Conservation (phyloP, 1,140 invertebrate genomes). For the Drosophila arizonae region DNA sequence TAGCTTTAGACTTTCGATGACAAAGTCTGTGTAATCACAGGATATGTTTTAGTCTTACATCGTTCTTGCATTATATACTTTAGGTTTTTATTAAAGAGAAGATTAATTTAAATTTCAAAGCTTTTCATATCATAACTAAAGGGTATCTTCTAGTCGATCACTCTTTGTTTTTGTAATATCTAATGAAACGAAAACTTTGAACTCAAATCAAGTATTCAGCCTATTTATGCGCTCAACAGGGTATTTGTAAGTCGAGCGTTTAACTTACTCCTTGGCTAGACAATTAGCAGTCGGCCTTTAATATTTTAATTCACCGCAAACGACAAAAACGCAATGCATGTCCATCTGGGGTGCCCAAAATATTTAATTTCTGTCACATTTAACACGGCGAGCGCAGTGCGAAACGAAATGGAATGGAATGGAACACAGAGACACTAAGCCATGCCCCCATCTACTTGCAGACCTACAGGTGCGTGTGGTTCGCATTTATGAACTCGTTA, state of each 20-base stretch:
- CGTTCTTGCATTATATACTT: too few relatives aligned
- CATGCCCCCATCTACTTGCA: not conserved
- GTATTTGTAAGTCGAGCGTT: not conserved
- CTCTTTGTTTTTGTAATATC: too few relatives aligned
- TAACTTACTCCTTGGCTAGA: not conserved
- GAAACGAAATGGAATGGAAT: conserved; percentile 1
- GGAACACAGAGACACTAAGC: not conserved
- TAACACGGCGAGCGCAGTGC: conserved; percentile 7
- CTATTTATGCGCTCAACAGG: not conserved
- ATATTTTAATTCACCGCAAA: conserved; percentile 70
- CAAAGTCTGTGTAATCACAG: too few relatives aligned
- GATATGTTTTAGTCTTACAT: not conserved
- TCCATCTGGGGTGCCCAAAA: conserved; percentile 6
- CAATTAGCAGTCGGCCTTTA: conserved; percentile 40
- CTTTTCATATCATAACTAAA: not conserved
- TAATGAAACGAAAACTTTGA: too few relatives aligned
- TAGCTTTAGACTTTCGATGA: too few relatives aligned
- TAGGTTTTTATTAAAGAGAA: too few relatives aligned
- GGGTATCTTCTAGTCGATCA: not conserved
- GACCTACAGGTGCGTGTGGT: conserved; percentile 64
- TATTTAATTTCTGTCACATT: conserved; percentile 52
- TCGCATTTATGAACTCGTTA: conserved; percentile 78
- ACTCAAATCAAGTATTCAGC: too few relatives aligned
- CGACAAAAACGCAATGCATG: conserved; percentile 20
- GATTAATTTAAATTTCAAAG: too few relatives aligned